Evolutionary conservation across 2,113 vertebrate species (phyloP), one percentile per base, ranked within the genome.

Genomic region (Sisor rabdophorus): DNA sequence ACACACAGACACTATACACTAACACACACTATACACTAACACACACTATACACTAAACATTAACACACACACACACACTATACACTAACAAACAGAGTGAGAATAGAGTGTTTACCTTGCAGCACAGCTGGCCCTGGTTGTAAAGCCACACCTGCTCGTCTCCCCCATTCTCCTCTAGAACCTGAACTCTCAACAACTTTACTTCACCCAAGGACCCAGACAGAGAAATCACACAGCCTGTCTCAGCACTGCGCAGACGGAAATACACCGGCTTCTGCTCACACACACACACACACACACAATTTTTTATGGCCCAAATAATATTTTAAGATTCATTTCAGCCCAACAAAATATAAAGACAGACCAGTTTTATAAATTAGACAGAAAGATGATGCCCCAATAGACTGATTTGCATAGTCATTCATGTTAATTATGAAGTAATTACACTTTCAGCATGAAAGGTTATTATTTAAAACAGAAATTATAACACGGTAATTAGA

Each of bases 101-200:
- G 20, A 22, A 6, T 4, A 19, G 2, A 19, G 32, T 2, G 19
- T n/a, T 84, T 87, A 98, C 97, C 94, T 92, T 95, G 89, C 92
- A 94, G 76, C 80, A 90, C 82, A 99, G 88, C 75, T 87, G 91
- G 68, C 96, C 96, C 11, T 95, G 91, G 64, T 91, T 91, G 77
- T 96, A 99, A 81, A 95, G 84, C 97, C 97, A 99, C 53, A 95
- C 85, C 90, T 98, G 95, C 73, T 98, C 95, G 3, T 91, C 85
- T 10, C 89, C 93, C 32, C 89, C 92, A 0, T 87, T 88, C 36
- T 96, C 94, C 81, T 98, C 95, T 87, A 91, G 77, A 13, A 89
- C 92, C 81, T 96, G 95, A 78, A 98, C 87, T 80, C 97, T 91
- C 77, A 97, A 90, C 82, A 98, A 93, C 79, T 94, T 95, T 76